These are phyloP conservation scores for Saiga tatarica DNA, from an alignment of 2,113 vertebrate genomes.

Conservation along the genomic window DNA sequence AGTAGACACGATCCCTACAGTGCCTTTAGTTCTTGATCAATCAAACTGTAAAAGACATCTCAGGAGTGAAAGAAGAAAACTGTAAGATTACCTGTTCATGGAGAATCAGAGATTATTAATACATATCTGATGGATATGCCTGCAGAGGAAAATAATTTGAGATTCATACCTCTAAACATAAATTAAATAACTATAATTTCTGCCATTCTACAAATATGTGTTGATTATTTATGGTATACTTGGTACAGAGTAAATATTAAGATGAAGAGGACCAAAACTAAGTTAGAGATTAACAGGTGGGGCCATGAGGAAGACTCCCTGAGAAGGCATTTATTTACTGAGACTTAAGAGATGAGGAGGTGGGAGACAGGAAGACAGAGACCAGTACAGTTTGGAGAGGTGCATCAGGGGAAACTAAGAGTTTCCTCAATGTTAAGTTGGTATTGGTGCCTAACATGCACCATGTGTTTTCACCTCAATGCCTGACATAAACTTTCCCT, in stretches of 20 bases:
- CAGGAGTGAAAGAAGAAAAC: not conserved
- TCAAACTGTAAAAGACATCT: not conserved
- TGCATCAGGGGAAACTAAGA: not conserved
- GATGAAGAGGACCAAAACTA: not conserved
- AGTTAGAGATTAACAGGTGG: not conserved
- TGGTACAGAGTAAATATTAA: not conserved
- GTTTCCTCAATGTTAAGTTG: not conserved
- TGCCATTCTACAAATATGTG: not conserved
- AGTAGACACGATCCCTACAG: not conserved
- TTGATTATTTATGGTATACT: not conserved
- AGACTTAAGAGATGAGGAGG: not conserved
- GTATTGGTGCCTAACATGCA: not conserved
- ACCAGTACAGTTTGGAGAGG: not conserved
- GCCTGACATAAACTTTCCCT: not conserved
- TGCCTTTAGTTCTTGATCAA: not conserved
- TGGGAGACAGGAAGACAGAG: not conserved
- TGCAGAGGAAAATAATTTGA: constrained; percentile 22
- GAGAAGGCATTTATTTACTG: not conserved
- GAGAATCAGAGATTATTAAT: not conserved
- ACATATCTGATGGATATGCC: not conserved
- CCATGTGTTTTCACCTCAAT: not conserved
- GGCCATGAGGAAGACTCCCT: not conserved
- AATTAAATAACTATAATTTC: not conserved
- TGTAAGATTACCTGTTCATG: not conserved
- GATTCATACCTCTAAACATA: not conserved